Conservation (phyloP, 1,140 invertebrate species). For the Pseudobourletiella spinata region DNA sequence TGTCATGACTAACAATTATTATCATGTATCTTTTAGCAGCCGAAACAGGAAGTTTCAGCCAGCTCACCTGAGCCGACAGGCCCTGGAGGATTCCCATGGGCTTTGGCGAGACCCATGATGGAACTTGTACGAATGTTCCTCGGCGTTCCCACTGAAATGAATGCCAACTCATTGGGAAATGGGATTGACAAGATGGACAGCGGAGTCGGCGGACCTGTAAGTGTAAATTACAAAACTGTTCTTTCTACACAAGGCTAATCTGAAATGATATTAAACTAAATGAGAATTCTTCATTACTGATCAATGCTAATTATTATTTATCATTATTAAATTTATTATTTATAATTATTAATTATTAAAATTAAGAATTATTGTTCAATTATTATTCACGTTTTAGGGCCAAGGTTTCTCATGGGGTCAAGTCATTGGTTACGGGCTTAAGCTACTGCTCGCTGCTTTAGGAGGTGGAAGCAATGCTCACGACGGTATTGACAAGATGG, state of each 20-base stretch:
- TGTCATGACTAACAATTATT: too few species aligned
- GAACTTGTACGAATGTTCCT: slow-evolving; percentile 29
- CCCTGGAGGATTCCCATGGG: slow-evolving; percentile 19
- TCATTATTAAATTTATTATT: background rate
- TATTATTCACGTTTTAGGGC: slow-evolving; percentile 18
- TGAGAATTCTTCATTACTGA: background rate
- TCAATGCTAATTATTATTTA: background rate
- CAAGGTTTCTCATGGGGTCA: slow-evolving; percentile 39
- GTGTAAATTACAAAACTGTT: background rate
- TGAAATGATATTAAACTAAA: background rate
- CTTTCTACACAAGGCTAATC: background rate
- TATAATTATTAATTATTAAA: background rate
- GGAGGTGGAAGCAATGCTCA: slow-evolving; percentile 55
- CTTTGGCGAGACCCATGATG: slow-evolving; percentile 28
- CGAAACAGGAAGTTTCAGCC: too few species aligned
- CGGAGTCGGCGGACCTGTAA: slow-evolving; percentile 15
- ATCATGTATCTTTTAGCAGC: too few species aligned
- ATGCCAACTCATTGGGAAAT: slow-evolving; percentile 23
- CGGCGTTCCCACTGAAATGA: slow-evolving; percentile 28
- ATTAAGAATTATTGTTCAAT: background rate
- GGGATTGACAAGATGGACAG: slow-evolving; percentile 34
- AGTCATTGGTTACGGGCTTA: slow-evolving; percentile 60
- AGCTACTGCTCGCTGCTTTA: slow-evolving; percentile 70
- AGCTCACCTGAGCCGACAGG: background rate
- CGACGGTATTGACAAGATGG: slow-evolving; percentile 79